phyloP scores from a whole-genome alignment of 2,888 invertebrate species.

The Stenchaetothrips biformis region DNA sequence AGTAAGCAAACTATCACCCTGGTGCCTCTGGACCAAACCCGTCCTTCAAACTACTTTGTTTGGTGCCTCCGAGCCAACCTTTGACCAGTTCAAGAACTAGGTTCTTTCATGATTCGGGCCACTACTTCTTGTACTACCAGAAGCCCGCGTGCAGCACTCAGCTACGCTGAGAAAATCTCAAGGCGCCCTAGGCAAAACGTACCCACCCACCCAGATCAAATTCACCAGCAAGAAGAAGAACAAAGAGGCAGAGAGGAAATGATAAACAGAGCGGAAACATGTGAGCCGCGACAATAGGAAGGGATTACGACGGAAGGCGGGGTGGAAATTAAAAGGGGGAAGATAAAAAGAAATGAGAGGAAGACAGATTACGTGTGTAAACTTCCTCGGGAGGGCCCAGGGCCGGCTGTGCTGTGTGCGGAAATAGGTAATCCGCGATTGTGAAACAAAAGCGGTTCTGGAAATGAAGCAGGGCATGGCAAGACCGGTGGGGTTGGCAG shows the following conservation, averaged over 20 bases:
- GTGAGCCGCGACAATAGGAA: constrained; percentile 7
- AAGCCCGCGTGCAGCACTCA: no score
- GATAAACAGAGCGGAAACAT: constrained; percentile 16
- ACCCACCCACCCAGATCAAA: background rate
- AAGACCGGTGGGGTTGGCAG: no score
- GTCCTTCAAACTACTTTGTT: no score
- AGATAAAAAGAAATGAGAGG: constrained; percentile 9
- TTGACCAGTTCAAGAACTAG: no score
- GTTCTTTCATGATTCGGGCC: no score
- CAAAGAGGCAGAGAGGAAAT: background rate
- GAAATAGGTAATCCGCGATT: background rate
- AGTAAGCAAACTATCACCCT: background rate
- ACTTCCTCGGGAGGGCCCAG: background rate
- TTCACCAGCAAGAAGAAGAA: background rate
- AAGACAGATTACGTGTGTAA: constrained; percentile 23
- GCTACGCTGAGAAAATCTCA: no score
- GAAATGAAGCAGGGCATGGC: no score
- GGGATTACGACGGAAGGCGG: background rate
- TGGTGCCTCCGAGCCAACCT: no score
- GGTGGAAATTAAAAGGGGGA: constrained; percentile 17
- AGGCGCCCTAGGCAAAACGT: no score
- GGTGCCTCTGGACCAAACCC: background rate
- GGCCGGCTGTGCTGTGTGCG: background rate
- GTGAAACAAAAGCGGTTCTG: no score
- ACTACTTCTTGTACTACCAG: no score